Percentiles rank a stretch among this genome's conserved stretches.
Evolutionary conservation across 2,888 invertebrate genomes (phyloP).

Genomic region (Pyrgus malvae): DNA sequence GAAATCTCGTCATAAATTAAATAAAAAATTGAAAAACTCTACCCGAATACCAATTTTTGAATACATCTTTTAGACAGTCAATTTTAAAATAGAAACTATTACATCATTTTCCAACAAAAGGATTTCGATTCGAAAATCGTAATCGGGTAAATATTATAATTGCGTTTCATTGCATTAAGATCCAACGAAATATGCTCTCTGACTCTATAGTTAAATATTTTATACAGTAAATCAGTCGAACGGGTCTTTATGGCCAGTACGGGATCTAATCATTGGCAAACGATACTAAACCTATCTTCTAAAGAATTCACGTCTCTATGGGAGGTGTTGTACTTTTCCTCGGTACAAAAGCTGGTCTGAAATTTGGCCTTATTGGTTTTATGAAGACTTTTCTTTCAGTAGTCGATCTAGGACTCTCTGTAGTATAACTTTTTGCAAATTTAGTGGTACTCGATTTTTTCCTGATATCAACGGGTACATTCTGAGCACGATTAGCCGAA

Average conservation of each 20-base stretch:
- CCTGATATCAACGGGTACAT: conserved; percentile 68
- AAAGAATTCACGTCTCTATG: conserved; percentile 37
- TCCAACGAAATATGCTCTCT: conserved; percentile 35
- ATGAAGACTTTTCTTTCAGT: conserved; percentile 65
- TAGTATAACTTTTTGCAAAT: conserved; percentile 55
- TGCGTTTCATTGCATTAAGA: conserved; percentile 14
- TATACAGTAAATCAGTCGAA: conserved; percentile 32
- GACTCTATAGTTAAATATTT: conserved; percentile 26
- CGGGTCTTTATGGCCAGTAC: conserved; percentile 31
- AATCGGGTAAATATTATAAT: conserved; percentile 26
- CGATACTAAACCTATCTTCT: conserved; percentile 12
- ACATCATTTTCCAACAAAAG: background rate
- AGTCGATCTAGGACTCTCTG: conserved; percentile 62
- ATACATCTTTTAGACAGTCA: background rate
- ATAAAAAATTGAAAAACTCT: conserved; percentile 14
- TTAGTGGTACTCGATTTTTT: conserved; percentile 49
- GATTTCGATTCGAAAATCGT: conserved; percentile 15
- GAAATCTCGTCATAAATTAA: conserved; percentile 29
- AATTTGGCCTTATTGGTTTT: conserved; percentile 64
- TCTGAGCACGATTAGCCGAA: conserved; percentile 60
- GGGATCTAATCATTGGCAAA: conserved; percentile 27
- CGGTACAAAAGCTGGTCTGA: conserved; percentile 67
- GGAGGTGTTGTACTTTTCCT: conserved; percentile 56
- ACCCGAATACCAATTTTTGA: conserved; percentile 26
- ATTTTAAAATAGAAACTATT: too few species aligned